Evolutionary conservation across 2,797 vertebrate species (phyloP).

Genomic region (Pteropus rufus): DNA sequence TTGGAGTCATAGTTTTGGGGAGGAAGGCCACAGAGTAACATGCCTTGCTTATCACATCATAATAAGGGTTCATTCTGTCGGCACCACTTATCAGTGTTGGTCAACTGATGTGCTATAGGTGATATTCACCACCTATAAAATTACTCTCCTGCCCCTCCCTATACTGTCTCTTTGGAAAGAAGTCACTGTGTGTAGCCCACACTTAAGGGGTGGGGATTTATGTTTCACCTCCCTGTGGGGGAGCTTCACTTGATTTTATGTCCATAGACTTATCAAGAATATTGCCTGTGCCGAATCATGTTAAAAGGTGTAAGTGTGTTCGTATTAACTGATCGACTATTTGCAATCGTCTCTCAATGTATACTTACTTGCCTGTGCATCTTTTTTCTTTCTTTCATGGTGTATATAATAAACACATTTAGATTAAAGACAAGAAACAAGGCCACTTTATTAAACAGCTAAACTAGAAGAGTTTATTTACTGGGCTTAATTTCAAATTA

Average conservation of each 20-base stretch:
- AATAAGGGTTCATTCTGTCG: not conserved
- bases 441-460: not conserved
- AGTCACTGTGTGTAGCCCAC: not conserved
- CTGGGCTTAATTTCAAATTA: not conserved
- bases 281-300: not conserved
- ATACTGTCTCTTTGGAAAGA: not conserved
- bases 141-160: not conserved
- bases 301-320: not conserved
- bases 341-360: not conserved
- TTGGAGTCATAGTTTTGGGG: not conserved
- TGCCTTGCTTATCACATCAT: not conserved
- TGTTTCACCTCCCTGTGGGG: not conserved
- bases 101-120: too few relatives aligned
- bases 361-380: not conserved
- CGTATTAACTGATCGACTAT: not conserved
- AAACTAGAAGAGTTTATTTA: not conserved
- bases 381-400: not conserved
- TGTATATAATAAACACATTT: not conserved
- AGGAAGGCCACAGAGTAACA: not conserved
- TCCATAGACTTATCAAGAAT: not conserved
- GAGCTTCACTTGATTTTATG: not conserved
- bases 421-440: conserved; percentile 1
- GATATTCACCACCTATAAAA: accelerated
- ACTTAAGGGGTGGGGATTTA: not conserved
- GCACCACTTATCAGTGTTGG: too few relatives aligned